Base-by-base conservation (phyloP, 92 coral and sea anemone genomes). In the Phenganax stokvisi region DNA sequence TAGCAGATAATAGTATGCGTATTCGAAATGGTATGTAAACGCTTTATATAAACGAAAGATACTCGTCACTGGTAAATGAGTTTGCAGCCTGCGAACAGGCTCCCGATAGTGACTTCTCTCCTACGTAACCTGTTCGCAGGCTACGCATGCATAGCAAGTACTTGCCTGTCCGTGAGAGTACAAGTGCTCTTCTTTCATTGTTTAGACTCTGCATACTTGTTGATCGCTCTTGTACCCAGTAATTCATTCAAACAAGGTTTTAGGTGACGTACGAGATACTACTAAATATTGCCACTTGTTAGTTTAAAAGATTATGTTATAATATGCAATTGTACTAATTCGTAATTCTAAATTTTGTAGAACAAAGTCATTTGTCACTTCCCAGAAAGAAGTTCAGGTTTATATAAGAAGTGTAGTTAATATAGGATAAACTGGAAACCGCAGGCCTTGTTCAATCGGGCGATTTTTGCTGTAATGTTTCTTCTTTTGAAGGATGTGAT, bases 331-430 rank as follows among this genome's bases (percentile, higher is more conserved):
- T 8, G 10, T 8, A 30, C 8, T 9, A 30, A 6, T 12, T 51
- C 30, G 74, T 69, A 7, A 53, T 7, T 58, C 20, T 20, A 6
- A 7, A 17, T 53, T 60, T 56, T 28, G 8, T 62, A 94, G 98
- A 63, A 89, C 97, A 54, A 83, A 96, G 70, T 89, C 91, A 82
- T 94, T 92, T 80, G 84, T 96, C 66, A 88, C 93, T 30, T 96
- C 98, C 0, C 98, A 91, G 60, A 94, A 94, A 83, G 98, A 94
- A 69, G 75, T 94, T 55, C 92, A 91, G 98, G 98, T 94, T 84
- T 20, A 28, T 70, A 29, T 57, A 44, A 17, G 25, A 56, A 7
- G 27, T 27, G 9, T 72, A 52, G 15, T 60, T 44, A 72, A 29
- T 5, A 37, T 37, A 37, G 5, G 47, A 37, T 37, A 37, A 37